These are phyloP conservation scores for Cariama cristata DNA, from an alignment of 2,113 vertebrate species.

Conservation along the genomic window DNA sequence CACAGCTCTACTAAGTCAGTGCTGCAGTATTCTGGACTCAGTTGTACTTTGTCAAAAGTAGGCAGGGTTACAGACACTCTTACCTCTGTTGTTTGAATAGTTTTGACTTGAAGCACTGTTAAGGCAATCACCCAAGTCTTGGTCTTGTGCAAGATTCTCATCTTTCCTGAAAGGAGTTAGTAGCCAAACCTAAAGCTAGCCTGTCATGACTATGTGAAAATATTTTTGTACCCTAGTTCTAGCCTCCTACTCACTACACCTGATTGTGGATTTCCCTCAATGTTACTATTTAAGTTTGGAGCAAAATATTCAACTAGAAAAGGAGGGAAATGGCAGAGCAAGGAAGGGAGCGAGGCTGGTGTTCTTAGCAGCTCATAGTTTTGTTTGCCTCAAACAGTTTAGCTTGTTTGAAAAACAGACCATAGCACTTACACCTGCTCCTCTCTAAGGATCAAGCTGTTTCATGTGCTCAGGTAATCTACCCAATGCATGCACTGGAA, in stretches of 20 bases:
- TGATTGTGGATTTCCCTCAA: neutral
- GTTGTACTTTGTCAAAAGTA: neutral
- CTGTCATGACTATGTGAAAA: neutral
- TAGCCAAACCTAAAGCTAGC: neutral
- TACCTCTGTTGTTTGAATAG: neutral
- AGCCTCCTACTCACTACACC: neutral
- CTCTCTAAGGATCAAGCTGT: neutral
- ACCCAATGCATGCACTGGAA: neutral
- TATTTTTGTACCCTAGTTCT: neutral
- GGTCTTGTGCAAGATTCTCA: neutral
- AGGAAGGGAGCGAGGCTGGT: neutral
- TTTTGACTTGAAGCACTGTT: neutral
- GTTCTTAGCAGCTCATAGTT: neutral
- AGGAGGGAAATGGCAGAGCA: neutral
- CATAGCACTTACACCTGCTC: neutral
- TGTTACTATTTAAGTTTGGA: neutral
- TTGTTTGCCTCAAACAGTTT: neutral
- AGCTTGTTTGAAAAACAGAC: neutral
- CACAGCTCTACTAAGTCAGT: neutral
- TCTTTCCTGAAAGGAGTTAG: neutral
- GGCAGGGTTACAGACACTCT: neutral
- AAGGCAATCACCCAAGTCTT: neutral
- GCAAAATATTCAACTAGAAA: neutral
- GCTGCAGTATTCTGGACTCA: neutral
- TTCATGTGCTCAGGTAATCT: neutral